Evolutionary conservation across 2,888 invertebrate genomes (phyloP).

Genomic region (Nebria brevicollis): DNA sequence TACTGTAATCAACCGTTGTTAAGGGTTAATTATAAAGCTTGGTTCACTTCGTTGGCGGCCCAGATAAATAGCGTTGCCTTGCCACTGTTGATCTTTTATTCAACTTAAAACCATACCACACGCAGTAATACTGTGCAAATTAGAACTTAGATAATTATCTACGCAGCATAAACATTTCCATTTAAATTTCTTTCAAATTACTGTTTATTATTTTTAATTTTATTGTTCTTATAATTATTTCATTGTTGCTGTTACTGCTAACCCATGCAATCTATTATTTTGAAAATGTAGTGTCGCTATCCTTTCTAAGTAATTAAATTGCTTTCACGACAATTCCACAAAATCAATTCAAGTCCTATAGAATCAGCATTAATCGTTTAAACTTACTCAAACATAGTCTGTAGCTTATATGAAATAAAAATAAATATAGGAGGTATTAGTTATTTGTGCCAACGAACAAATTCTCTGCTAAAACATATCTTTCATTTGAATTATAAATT

Average conservation of each 20-base stretch:
- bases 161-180: neutral
- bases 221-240: too few species aligned
- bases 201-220: too few species aligned
- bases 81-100: neutral
- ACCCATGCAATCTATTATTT: too few species aligned
- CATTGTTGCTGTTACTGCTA: too few species aligned
- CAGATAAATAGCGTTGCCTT: neutral
- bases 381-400: too few species aligned
- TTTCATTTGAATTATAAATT: conserved; percentile 27
- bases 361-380: too few species aligned
- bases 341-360: too few species aligned
- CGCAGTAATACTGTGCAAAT: neutral
- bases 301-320: too few species aligned
- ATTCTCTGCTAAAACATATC: conserved; percentile 16
- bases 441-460: conserved; percentile 1
- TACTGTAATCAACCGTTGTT: conserved; percentile 35
- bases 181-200: neutral
- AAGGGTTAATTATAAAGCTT: conserved; percentile 41
- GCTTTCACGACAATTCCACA: too few species aligned
- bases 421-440: neutral
- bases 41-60: conserved; percentile 24
- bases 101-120: neutral
- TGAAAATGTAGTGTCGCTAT: too few species aligned
- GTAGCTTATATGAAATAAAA: neutral
- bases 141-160: neutral